phyloP scores from a whole-genome alignment of 2,797 vertebrate species.

The Carcharodon carcharias region DNA sequence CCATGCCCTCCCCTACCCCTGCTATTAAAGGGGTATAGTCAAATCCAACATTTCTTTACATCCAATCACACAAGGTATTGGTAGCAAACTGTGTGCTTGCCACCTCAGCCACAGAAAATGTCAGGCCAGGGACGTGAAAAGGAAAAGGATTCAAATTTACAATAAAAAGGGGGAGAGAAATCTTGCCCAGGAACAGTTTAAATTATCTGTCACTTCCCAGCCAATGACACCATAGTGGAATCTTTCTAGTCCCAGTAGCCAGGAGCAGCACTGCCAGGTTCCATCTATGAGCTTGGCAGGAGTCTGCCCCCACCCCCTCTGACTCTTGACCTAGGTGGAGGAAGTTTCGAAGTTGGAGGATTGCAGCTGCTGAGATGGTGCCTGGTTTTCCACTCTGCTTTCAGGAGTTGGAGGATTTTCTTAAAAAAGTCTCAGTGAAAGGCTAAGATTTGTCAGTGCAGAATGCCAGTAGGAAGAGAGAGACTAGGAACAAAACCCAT shows the following conservation, averaged over 20 bases:
- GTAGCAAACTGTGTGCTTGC: neutral
- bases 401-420: neutral
- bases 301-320: neutral
- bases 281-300: neutral
- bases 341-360: neutral
- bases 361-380: neutral
- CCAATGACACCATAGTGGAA: neutral
- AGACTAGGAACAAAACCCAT: neutral
- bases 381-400: neutral
- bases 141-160: neutral
- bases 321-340: neutral
- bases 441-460: neutral
- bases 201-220: neutral
- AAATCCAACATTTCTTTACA: neutral
- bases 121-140: neutral
- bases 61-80: neutral
- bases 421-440: neutral
- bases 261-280: neutral
- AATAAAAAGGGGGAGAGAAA: neutral
- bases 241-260: neutral
- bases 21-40: neutral
- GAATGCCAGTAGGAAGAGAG: neutral
- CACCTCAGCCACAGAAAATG: neutral
- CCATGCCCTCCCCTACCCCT: neutral
- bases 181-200: neutral